Percentiles rank a stretch among this genome's conserved stretches.
These are phyloP conservation scores for Bombus waltoni DNA, from an alignment of 1,140 invertebrate genomes.

Conservation along the genomic window DNA sequence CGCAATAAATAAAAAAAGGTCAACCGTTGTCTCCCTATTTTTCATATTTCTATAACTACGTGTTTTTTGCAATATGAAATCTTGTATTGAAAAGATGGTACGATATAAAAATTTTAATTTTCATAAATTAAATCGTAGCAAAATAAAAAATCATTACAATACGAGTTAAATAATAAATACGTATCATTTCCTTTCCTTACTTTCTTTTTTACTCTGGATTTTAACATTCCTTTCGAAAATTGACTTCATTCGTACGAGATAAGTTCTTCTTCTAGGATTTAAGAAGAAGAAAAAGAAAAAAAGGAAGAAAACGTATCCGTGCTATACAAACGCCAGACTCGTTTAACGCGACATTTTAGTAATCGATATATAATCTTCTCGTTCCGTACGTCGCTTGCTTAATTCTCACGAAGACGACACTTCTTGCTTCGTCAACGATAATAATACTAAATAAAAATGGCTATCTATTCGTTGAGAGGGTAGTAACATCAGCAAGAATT, in stretches of 20 bases:
- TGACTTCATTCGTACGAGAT: background rate
- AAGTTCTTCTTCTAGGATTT: background rate
- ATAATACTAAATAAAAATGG: slow-evolving; percentile 51
- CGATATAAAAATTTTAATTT: slow-evolving; percentile 15
- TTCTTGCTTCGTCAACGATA: slow-evolving; percentile 49
- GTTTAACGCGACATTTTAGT: slow-evolving; percentile 1
- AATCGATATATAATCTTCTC: slow-evolving; percentile 21
- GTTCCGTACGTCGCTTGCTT: slow-evolving; percentile 38
- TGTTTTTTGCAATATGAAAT: background rate
- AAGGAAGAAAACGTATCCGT: background rate
- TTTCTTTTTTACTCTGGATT: background rate
- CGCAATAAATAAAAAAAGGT: background rate
- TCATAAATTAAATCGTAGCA: slow-evolving; percentile 4
- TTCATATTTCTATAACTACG: background rate
- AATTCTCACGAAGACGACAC: slow-evolving; percentile 26
- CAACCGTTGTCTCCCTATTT: no score
- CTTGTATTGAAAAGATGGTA: background rate
- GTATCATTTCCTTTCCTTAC: background rate
- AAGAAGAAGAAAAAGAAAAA: slow-evolving; percentile 11
- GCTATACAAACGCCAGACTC: background rate
- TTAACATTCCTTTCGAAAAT: background rate
- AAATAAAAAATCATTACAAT: background rate
- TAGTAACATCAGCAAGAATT: slow-evolving; percentile 31
- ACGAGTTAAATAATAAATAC: slow-evolving; percentile 2
- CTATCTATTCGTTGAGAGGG: slow-evolving; percentile 41